A percentile compares a stretch with the other conserved stretches of the same genome.
phyloP scores from a whole-genome alignment of 2,888 invertebrate genomes.

The Gibbula magus region DNA sequence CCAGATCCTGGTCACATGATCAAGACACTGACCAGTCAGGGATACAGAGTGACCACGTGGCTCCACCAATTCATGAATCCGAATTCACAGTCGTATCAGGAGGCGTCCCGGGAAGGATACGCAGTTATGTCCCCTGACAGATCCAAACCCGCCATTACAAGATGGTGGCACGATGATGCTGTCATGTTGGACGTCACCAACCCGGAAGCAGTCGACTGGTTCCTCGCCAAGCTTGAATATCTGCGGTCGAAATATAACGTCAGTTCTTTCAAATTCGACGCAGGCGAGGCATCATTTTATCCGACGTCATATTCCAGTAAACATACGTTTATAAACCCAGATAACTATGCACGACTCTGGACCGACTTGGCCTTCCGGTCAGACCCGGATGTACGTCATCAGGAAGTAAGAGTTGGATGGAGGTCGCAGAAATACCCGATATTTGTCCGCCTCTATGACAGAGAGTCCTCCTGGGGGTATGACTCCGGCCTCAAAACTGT shows the following conservation, averaged over 20 bases:
- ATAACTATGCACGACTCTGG: slow-evolving; percentile 61
- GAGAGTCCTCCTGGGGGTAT: slow-evolving; percentile 89
- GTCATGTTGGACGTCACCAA: slow-evolving; percentile 93
- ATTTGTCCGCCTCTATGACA: slow-evolving; percentile 85
- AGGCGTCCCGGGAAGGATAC: slow-evolving; percentile 81
- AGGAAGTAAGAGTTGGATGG: slow-evolving; percentile 90
- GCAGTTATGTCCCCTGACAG: slow-evolving; percentile 73
- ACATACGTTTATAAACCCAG: slow-evolving; percentile 50
- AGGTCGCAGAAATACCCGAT: slow-evolving; percentile 88
- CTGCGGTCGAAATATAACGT: slow-evolving; percentile 83
- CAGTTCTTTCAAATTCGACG: slow-evolving; percentile 92
- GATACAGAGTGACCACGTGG: slow-evolving; percentile 88
- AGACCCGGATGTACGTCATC: slow-evolving; percentile 75
- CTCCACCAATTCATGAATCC: slow-evolving; percentile 77
- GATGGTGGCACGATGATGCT: slow-evolving; percentile 86
- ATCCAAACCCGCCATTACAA: slow-evolving; percentile 76
- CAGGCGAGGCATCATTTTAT: slow-evolving; percentile 77
- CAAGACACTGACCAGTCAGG: slow-evolving; percentile 78
- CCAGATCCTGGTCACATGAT: slow-evolving; percentile 79
- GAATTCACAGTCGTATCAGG: slow-evolving; percentile 88
- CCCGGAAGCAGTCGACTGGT: slow-evolving; percentile 87
- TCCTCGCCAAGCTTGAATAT: slow-evolving; percentile 81
- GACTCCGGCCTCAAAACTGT: slow-evolving; percentile 85
- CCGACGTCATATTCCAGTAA: slow-evolving; percentile 55
- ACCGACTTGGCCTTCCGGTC: slow-evolving; percentile 53